Percentiles rank a stretch among this genome's conserved stretches.
phyloP scores from a whole-genome alignment of 2,888 invertebrate species.

The Drosophila ezoana region DNA sequence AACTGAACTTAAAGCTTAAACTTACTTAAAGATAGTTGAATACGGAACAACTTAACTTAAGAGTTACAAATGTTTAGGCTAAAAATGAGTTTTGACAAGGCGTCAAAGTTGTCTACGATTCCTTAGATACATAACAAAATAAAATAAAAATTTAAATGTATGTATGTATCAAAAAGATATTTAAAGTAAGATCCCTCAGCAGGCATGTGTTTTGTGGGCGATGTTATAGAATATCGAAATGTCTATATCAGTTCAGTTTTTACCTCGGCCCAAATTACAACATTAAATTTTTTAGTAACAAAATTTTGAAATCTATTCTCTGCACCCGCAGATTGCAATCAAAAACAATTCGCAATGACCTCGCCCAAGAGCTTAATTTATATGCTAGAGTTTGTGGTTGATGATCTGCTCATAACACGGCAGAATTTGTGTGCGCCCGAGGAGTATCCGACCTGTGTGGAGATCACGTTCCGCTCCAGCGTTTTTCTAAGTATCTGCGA shows the following conservation, averaged over 20 bases:
- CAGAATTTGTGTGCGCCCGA: conserved; percentile 84
- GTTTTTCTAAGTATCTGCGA: conserved; percentile 83
- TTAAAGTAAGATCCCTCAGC: background rate
- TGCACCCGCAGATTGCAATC: conserved; percentile 19
- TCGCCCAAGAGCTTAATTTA: conserved; percentile 82
- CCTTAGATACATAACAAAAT: too few species aligned
- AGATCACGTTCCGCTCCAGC: conserved; percentile 82
- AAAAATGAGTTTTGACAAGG: too few species aligned
- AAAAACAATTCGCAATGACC: conserved; percentile 42
- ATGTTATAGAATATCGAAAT: background rate
- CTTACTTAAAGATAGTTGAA: too few species aligned
- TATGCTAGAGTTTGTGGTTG: conserved; percentile 84
- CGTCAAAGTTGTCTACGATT: too few species aligned
- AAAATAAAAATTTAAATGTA: too few species aligned
- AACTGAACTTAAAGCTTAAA: too few species aligned
- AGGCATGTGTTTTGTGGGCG: conserved; percentile 27
- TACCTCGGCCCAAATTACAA: conserved; percentile 47
- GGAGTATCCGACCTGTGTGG: conserved; percentile 84
- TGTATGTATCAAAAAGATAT: background rate
- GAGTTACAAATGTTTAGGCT: too few species aligned
- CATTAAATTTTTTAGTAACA: conserved; percentile 43
- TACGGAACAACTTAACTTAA: too few species aligned
- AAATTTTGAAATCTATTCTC: conserved; percentile 41
- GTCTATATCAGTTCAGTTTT: conserved; percentile 31
- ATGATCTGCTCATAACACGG: conserved; percentile 82